Evolutionary conservation across 2,797 vertebrate genomes (phyloP).

Genomic region (Poecilia wingei): DNA sequence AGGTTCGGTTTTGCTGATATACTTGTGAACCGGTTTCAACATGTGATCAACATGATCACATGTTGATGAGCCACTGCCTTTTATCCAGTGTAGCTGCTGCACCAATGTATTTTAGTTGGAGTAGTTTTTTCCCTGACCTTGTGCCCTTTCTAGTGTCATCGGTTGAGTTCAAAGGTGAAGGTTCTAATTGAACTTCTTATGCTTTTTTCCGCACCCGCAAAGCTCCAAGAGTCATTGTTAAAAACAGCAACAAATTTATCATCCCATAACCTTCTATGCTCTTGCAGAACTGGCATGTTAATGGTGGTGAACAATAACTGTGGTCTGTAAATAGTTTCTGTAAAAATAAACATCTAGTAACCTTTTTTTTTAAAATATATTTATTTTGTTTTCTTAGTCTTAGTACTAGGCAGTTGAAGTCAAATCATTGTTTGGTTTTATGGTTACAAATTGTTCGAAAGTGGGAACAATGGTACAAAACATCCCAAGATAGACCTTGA

Average conservation of each 20-base stretch:
- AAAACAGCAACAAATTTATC: neutral
- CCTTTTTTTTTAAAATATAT: neutral
- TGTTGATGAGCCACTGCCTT: constrained; percentile 40
- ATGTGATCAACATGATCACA: constrained; percentile 35
- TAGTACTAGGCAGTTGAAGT: neutral
- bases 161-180: neutral
- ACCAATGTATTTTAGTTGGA: constrained; percentile 31
- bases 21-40: constrained; percentile 33
- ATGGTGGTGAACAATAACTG: neutral
- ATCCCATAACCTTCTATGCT: neutral
- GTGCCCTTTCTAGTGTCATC: constrained; percentile 17
- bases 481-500: neutral
- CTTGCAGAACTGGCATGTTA: neutral
- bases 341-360: neutral
- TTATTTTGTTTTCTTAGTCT: neutral
- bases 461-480: neutral
- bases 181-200: constrained; percentile 1
- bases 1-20: constrained; percentile 53
- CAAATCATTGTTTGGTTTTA: neutral
- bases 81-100: constrained; percentile 43
- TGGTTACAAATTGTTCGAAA: too few species aligned
- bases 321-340: neutral
- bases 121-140: constrained; percentile 47
- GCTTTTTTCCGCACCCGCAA: neutral
- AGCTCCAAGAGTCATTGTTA: neutral